phyloP scores from a whole-genome alignment of 2,888 invertebrate species.

The Proisotoma minuta region DNA sequence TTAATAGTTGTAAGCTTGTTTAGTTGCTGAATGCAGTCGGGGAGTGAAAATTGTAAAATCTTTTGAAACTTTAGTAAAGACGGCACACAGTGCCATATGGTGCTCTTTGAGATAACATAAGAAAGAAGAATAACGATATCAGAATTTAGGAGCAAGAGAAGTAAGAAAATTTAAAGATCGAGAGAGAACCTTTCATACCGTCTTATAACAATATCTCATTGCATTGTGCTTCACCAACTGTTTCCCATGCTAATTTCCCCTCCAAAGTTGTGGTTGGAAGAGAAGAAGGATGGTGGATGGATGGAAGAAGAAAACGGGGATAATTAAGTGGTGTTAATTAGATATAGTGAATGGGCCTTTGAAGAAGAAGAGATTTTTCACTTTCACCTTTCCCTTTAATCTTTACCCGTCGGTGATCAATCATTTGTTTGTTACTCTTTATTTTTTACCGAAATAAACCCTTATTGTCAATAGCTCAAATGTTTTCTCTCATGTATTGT shows the following conservation, averaged over 20 bases:
- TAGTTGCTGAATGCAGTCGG: too few species aligned
- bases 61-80: too few species aligned
- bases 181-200: too few species aligned
- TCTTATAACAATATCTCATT: too few species aligned
- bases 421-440: constrained; percentile 36
- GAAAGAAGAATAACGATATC: not conserved
- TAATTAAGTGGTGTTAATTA: constrained; percentile 47
- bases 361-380: constrained; percentile 28
- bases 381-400: constrained; percentile 31
- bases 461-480: not conserved
- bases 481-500: not conserved
- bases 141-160: constrained; percentile 2
- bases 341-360: constrained; percentile 37
- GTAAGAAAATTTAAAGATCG: constrained; percentile 14
- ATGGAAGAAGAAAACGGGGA: constrained; percentile 21
- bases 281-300: not conserved
- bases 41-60: too few species aligned
- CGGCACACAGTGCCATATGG: not conserved
- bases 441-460: not conserved
- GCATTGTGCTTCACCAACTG: too few species aligned
- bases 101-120: not conserved
- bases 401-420: constrained; percentile 35
- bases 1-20: too few species aligned
- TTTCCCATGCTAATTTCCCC: not conserved
- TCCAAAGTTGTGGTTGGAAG: not conserved